Evolutionary conservation across 2,888 invertebrate genomes (phyloP).

Genomic region (Strigamia crassipes): DNA sequence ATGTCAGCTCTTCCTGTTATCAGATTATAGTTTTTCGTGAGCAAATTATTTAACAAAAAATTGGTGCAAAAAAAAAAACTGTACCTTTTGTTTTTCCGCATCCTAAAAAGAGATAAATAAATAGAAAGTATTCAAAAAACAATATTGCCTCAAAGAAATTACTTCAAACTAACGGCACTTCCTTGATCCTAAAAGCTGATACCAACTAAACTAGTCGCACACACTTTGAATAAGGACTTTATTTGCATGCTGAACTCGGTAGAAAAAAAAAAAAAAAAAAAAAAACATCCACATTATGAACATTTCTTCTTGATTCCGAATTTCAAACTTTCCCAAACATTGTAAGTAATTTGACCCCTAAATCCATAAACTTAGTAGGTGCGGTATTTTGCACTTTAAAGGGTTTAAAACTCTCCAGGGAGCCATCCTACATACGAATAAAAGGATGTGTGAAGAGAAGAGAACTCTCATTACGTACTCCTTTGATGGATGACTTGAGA

Average conservation of each 20-base stretch:
- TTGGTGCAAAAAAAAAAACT: not conserved
- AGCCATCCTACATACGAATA: not conserved
- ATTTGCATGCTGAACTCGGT: no score
- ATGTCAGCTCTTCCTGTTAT: slow-evolving; percentile 11
- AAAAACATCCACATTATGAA: not conserved
- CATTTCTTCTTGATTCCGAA: not conserved
- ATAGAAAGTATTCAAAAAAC: not conserved
- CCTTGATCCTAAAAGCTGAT: not conserved
- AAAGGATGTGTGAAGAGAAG: slow-evolving; percentile 10
- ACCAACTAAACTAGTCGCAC: not conserved
- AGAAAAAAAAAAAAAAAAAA: not conserved
- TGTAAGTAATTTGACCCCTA: not conserved
- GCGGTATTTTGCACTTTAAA: slow-evolving; percentile 15
- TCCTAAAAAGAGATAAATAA: not conserved
- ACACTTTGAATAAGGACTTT: no score
- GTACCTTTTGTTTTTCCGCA: not conserved
- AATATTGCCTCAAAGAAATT: not conserved
- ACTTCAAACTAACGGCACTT: not conserved
- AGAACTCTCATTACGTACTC: not conserved
- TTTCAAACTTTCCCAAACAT: not conserved
- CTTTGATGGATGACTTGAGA: slow-evolving; percentile 22
- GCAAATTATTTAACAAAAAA: slow-evolving; percentile 25
- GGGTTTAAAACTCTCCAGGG: slow-evolving; percentile 1
- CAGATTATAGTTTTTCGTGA: slow-evolving; percentile 8
- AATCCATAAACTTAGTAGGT: not conserved